phyloP scores from a whole-genome alignment of 2,888 invertebrate genomes.

The Venusia cambrica region DNA sequence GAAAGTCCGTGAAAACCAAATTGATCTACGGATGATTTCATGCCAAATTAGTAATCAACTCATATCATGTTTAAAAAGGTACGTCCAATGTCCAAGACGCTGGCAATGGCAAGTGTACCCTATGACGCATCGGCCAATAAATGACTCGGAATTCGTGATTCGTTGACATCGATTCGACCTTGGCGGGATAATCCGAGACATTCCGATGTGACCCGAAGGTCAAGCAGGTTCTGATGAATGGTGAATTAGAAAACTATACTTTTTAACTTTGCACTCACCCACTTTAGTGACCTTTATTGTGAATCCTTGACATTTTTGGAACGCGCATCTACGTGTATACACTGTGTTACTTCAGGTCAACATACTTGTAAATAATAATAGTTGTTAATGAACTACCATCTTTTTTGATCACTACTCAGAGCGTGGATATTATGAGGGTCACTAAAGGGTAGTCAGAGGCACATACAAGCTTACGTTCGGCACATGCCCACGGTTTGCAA shows the following conservation, averaged over 20 bases:
- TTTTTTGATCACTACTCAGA: no score
- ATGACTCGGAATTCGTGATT: constrained; percentile 41
- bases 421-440: no score
- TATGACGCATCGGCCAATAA: constrained; percentile 38
- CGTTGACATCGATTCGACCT: constrained; percentile 48
- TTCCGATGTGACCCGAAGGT: constrained; percentile 38
- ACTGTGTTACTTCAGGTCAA: no score
- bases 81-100: constrained; percentile 10
- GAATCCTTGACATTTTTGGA: constrained; percentile 22
- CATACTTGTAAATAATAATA: no score
- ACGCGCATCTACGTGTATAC: constrained; percentile 19
- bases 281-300: constrained; percentile 14
- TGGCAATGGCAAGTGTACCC: constrained; percentile 11
- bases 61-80: no score
- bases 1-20: no score
- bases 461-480: no score
- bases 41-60: no score
- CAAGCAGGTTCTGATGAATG: constrained; percentile 38
- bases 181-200: constrained; percentile 42
- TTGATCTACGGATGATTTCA: no score
- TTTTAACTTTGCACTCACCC: constrained; percentile 17
- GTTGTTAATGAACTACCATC: no score
- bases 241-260: constrained; percentile 30
- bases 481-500: no score
- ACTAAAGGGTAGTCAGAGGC: no score